These are phyloP conservation scores for Podarcis lilfordi DNA, from an alignment of 2,797 vertebrate genomes.

Conservation along the genomic window DNA sequence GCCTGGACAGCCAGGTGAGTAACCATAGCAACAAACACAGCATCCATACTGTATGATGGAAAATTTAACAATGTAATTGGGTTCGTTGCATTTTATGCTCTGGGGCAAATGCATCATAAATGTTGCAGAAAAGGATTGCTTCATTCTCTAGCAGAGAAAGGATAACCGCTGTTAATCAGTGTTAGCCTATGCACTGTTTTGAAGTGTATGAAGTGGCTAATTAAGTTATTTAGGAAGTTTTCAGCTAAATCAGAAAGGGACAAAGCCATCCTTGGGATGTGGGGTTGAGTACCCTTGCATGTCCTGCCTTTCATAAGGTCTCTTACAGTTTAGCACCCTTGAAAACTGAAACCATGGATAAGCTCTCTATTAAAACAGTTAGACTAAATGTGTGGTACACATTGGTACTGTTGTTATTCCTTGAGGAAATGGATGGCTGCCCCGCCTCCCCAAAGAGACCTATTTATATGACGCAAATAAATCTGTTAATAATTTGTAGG, in stretches of 20 bases:
- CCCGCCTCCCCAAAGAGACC: constrained; percentile 24
- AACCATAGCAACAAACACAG: accelerated
- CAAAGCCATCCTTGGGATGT: constrained; percentile 23
- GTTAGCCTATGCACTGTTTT: background rate
- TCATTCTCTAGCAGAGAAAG: background rate
- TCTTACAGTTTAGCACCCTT: background rate
- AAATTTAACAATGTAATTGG: background rate
- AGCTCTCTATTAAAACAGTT: background rate
- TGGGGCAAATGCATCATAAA: background rate
- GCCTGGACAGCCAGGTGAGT: constrained; percentile 98
- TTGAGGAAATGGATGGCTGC: constrained; percentile 17
- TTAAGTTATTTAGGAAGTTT: background rate
- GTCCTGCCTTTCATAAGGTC: background rate
- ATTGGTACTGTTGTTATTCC: background rate
- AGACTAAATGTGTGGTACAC: constrained; percentile 6
- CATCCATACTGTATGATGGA: background rate
- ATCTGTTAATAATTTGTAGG: constrained; percentile 64
- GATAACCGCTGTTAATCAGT: background rate
- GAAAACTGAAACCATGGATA: background rate
- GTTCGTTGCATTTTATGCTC: background rate
- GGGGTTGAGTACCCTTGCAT: background rate
- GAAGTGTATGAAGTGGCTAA: background rate
- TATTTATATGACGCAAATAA: constrained; percentile 37
- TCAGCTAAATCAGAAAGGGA: background rate
- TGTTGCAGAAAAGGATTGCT: background rate